A percentile compares a stretch with the other conserved stretches of the same genome.
Conservation (phyloP, 2,888 invertebrate species). For the Scaptomyza cyrtandrae region DNA sequence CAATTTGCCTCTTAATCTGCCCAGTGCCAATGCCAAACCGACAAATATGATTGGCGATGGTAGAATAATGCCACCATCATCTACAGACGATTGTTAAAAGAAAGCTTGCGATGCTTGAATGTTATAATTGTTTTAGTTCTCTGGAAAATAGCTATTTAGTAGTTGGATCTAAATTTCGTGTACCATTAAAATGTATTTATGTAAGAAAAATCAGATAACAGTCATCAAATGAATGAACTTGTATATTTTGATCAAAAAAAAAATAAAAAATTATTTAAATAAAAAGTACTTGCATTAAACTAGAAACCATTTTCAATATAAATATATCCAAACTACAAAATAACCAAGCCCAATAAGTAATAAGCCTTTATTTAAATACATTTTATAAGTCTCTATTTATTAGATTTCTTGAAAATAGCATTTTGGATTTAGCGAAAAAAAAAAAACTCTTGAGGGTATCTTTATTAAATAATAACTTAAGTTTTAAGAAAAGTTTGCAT, state of each 20-base stretch:
- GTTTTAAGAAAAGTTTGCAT: slow-evolving; percentile 42
- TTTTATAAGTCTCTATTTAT: slow-evolving; percentile 59
- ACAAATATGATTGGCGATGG: slow-evolving; percentile 32
- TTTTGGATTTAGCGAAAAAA: slow-evolving; percentile 50
- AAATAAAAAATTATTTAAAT: neutral
- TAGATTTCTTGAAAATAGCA: slow-evolving; percentile 63
- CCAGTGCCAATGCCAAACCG: slow-evolving; percentile 20
- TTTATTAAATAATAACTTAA: slow-evolving; percentile 48
- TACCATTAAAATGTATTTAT: slow-evolving; percentile 2
- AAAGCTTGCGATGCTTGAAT: neutral
- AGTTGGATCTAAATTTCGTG: slow-evolving; percentile 38
- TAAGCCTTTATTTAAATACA: slow-evolving; percentile 16
- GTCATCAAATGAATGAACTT: neutral
- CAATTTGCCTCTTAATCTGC: slow-evolving; percentile 65
- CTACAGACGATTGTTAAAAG: slow-evolving; percentile 18
- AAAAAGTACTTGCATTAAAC: neutral
- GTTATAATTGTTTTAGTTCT: slow-evolving; percentile 17
- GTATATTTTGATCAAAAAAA: neutral
- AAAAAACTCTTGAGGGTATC: slow-evolving; percentile 31
- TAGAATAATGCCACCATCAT: slow-evolving; percentile 39
- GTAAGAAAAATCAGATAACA: neutral
- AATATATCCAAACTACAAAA: too few species aligned
- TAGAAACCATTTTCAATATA: too few species aligned
- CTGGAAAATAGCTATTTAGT: too few species aligned
- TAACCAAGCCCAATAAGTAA: neutral